Conservation (phyloP, 2,888 invertebrate genomes). For the Erebia ligea region DNA sequence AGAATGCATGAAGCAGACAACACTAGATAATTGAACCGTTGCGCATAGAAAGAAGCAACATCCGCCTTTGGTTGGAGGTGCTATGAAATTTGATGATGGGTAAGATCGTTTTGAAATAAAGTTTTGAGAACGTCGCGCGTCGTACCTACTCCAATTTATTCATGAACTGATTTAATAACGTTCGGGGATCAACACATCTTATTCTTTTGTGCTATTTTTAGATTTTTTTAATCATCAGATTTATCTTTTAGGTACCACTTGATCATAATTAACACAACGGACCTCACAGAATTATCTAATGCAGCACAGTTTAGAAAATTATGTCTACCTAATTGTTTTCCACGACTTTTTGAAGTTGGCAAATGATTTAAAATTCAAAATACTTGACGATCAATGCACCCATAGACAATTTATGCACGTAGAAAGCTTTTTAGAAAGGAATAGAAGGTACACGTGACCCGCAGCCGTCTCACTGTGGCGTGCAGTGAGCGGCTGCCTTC, state of each 20-base stretch:
- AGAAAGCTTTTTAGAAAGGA: constrained; percentile 83
- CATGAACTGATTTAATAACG: no score
- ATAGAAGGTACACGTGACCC: constrained; percentile 78
- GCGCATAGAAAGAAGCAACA: constrained; percentile 42
- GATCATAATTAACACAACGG: no score
- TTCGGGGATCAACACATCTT: no score
- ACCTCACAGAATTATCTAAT: no score
- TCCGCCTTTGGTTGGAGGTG: constrained; percentile 37
- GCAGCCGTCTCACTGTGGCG: constrained; percentile 56
- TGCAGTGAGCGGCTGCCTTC: constrained; percentile 56
- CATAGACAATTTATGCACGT: constrained; percentile 47
- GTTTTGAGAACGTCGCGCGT: no score
- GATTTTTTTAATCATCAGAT: no score
- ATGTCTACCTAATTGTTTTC: neutral
- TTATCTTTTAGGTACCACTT: no score
- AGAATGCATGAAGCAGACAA: constrained; percentile 64
- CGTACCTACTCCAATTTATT: no score
- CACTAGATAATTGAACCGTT: constrained; percentile 48
- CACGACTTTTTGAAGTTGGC: neutral
- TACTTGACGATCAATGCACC: constrained; percentile 19
- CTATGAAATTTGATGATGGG: constrained; percentile 5
- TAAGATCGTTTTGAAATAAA: neutral
- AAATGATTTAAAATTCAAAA: constrained; percentile 12
- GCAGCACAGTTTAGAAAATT: neutral
- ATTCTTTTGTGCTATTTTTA: no score